Percentiles rank a stretch among this genome's conserved stretches.
phyloP scores from a whole-genome alignment of 2,797 vertebrate genomes.

The Hyperoplus immaculatus region DNA sequence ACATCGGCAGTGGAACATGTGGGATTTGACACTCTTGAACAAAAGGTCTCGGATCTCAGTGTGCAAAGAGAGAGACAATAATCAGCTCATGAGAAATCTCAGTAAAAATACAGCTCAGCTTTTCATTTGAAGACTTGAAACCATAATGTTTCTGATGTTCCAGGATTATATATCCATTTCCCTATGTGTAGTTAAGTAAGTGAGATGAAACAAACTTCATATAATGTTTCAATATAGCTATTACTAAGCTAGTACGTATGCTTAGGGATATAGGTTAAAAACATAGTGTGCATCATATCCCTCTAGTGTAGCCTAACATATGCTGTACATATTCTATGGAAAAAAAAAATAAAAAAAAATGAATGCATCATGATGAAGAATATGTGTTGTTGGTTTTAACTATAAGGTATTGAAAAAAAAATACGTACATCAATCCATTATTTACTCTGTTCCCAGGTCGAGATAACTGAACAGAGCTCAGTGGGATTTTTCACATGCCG shows the following conservation, averaged over 20 bases:
- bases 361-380: too few relatives aligned
- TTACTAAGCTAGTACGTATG: background rate
- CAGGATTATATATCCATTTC: background rate
- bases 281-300: background rate
- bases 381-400: too few relatives aligned
- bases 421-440: too few relatives aligned
- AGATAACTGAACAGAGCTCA: too few relatives aligned
- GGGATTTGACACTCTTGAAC: constrained; percentile 44
- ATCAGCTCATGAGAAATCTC: constrained; percentile 35
- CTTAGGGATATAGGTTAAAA: background rate
- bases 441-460: too few relatives aligned
- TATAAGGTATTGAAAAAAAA: too few relatives aligned
- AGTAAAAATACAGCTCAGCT: constrained; percentile 3
- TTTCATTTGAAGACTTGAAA: constrained; percentile 23
- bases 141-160: constrained; percentile 1
- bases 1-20: constrained; percentile 48
- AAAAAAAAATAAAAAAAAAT: too few relatives aligned
- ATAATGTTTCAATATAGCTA: background rate
- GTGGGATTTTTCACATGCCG: too few relatives aligned
- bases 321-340: background rate
- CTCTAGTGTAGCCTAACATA: background rate
- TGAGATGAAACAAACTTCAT: background rate
- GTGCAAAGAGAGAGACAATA: constrained; percentile 1
- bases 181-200: background rate
- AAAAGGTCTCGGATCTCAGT: constrained; percentile 46